Base-by-base conservation (phyloP, 2,797 vertebrate genomes). In the Knipowitschia caucasica region DNA sequence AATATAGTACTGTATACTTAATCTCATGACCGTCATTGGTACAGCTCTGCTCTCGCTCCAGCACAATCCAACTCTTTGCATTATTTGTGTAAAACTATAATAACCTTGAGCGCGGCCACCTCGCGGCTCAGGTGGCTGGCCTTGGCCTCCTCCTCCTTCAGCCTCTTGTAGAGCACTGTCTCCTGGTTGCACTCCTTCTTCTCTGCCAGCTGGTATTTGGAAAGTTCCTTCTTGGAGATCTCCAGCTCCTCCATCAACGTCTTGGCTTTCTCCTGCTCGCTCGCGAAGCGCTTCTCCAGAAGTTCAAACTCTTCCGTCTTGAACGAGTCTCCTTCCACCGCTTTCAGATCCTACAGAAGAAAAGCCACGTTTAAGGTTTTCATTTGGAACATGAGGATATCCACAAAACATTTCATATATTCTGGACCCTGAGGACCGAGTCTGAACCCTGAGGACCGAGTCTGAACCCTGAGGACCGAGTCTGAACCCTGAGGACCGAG, bases 141-240 rank as follows among this genome's bases (percentile, higher is more conserved):
- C 72, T 94, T 98, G 2, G 92, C 91, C 82, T 94, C 94, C 69
- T 99, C 95, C 31, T 99, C 97, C 83, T 91, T 95, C 49, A 98
- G 81, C 54, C 92, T 93, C 81, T 92, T 94, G 56, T 95, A 94
- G 53, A 98, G 91, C 40, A 87, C 83, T 17, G 94, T 91, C 69
- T 98, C 94, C 51, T 99, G 93, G 66, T 81, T 94, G 60, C 89
- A 91, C 62, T 95, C 93, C 59, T 93, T 89, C 86, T 97, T 98
- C 78, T 98, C 95, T 25, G 89, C 93, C 75, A 95, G 78, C 59
- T 95, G 94, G 69, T 95, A 96, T 76, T 91, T 93, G 2, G 91
- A 92, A 50, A 99, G 75, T 81, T 97, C 95, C 53, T 88, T 90
- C 72, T 91, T 93, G 44, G 93, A 89, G 50, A 87, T 84, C 63